Conservation (phyloP, 1,140 invertebrate species). For the Drosophila subobscura region DNA sequence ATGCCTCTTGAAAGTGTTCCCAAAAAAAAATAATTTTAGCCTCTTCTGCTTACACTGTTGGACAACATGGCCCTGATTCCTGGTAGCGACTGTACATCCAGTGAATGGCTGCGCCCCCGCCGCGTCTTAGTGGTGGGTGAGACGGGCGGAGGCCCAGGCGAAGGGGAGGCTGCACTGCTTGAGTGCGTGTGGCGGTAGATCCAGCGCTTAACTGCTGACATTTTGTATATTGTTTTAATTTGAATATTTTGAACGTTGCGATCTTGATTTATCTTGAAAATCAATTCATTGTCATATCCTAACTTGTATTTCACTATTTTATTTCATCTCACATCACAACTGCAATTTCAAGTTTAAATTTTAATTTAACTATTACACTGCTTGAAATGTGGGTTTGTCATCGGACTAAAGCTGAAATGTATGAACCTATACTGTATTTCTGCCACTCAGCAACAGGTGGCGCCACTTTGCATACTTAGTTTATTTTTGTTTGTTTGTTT, state of each 20-base stretch:
- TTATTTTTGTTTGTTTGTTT: slow-evolving; percentile 4
- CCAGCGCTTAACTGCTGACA: slow-evolving; percentile 86
- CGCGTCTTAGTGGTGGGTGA: slow-evolving; percentile 66
- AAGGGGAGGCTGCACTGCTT: slow-evolving; percentile 84
- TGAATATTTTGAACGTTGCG: slow-evolving; percentile 5
- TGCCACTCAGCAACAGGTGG: slow-evolving; percentile 37
- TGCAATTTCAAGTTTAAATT: slow-evolving; percentile 1
- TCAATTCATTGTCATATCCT: slow-evolving; percentile 29
- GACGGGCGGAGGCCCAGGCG: slow-evolving; percentile 56
- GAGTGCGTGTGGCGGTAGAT: slow-evolving; percentile 83
- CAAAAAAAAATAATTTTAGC: neutral
- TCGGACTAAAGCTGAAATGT: too few relatives aligned
- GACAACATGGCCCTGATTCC: slow-evolving; percentile 86
- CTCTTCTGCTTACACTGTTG: slow-evolving; percentile 53
- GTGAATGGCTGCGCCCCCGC: slow-evolving; percentile 87
- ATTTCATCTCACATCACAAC: neutral
- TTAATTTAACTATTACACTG: slow-evolving; percentile 7
- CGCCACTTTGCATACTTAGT: slow-evolving; percentile 19
- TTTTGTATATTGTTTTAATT: slow-evolving; percentile 82
- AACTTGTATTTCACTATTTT: neutral
- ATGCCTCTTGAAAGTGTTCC: neutral
- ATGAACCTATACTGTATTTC: neutral
- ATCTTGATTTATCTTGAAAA: neutral
- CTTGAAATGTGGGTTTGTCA: neutral
- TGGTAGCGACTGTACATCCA: slow-evolving; percentile 90